phyloP scores from a whole-genome alignment of 2,797 vertebrate species.

The Sylvilagus floridanus region DNA sequence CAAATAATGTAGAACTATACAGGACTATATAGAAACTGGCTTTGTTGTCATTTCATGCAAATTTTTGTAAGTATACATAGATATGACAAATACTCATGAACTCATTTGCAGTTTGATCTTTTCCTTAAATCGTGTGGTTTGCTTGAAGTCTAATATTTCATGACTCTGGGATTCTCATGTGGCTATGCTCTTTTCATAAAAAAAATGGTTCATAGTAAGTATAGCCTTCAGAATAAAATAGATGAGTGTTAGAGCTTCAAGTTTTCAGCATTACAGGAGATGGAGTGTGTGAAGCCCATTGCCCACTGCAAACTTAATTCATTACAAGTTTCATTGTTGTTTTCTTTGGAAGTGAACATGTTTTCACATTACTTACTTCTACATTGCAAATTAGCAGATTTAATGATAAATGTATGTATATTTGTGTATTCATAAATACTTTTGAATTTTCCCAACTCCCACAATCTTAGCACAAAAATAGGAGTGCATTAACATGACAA shows the following conservation, averaged over 20 bases:
- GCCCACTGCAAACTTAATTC: background rate
- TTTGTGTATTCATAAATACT: too few relatives aligned
- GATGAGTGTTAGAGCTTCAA: background rate
- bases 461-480: background rate
- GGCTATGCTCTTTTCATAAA: background rate
- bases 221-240: background rate
- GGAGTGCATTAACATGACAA: background rate
- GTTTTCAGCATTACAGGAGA: background rate
- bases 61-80: background rate
- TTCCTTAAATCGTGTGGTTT: background rate
- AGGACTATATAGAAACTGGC: background rate
- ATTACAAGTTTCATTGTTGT: background rate
- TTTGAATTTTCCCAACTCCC: background rate
- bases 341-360: background rate
- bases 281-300: background rate
- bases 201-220: background rate
- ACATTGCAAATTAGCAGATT: background rate
- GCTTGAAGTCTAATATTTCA: background rate
- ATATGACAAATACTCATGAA: background rate
- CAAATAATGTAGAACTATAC: background rate
- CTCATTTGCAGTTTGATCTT: background rate
- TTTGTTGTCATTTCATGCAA: constrained; percentile 9
- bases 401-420: background rate
- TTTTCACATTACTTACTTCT: background rate
- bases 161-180: background rate